phyloP scores from a whole-genome alignment of 2,113 vertebrate genomes.

The Serilophus lunatus region DNA sequence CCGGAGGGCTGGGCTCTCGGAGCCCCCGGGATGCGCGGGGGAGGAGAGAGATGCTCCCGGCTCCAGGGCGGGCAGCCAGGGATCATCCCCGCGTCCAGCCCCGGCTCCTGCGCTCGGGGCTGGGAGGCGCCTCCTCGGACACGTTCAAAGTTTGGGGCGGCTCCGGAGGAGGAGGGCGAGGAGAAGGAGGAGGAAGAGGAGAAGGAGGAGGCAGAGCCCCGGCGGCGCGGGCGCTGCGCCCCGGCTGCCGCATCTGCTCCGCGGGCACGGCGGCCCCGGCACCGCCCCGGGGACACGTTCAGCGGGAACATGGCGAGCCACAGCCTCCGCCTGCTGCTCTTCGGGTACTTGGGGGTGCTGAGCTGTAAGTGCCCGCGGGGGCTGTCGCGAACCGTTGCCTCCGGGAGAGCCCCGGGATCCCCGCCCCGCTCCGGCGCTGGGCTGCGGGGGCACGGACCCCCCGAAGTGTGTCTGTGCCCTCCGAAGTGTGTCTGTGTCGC shows the following conservation, averaged over 20 bases:
- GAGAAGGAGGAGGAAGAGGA: neutral
- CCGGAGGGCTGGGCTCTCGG: neutral
- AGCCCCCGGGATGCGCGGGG: neutral
- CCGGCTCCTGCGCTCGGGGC: neutral
- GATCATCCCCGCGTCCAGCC: neutral
- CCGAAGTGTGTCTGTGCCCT: neutral
- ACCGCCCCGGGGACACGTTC: too few relatives aligned
- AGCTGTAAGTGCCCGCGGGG: conserved; percentile 53
- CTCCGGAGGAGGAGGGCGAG: neutral
- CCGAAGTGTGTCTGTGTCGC: neutral
- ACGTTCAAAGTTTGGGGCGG: neutral
- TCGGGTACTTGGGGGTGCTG: conserved; percentile 12
- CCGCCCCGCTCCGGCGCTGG: neutral
- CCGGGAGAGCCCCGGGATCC: neutral
- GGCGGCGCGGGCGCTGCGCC: neutral
- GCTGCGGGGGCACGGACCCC: neutral
- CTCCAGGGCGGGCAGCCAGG: neutral
- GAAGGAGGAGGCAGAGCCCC: neutral
- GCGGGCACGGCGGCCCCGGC: neutral
- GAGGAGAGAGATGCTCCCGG: neutral
- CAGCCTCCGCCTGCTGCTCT: neutral
- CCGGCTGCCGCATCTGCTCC: neutral
- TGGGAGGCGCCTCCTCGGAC: neutral
- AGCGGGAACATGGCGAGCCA: conserved; percentile 59
- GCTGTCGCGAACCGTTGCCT: neutral